Evolutionary conservation across 2,888 invertebrate genomes (phyloP), one percentile per base, ranked within the genome.

Genomic region (Diaperis boleti): DNA sequence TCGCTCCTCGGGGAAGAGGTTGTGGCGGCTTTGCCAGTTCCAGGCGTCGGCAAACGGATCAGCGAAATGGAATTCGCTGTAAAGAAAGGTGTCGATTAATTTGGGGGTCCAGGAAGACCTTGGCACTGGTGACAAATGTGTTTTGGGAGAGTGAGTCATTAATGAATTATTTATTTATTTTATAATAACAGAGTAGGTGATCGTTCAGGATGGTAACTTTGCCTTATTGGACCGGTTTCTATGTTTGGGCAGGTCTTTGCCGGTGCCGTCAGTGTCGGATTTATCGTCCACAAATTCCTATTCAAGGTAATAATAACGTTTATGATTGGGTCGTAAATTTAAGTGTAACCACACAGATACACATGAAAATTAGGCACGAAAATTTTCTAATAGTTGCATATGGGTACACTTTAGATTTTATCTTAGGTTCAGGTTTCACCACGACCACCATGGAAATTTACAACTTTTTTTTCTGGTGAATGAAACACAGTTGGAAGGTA

Each of bases 21-120:
- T 55, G 37, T 47, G 49, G n/a, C 50, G 50, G 31, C 42, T 47
- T 10, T 62, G 63, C 64, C 64, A 64, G 37, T 60, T 64, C 55
- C 54, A 64, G 35, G 50, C 22, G 6, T 54, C 54, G 14, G 42
- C 22, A 18, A 63, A 63, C 6, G 63, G 63, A n/a, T 63, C 63
- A 10, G 29, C 50, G 13, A 63, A 45, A 11, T 63, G 63, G 44
- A 63, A 59, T 33, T 63, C 63, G 22, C 63, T 63, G 39, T 4
- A 60, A 59, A 29, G 41, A 29, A 49, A 20, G 10, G 20, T n/a
- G 13, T 41, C 8, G 2, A 4, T 14, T 10, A 15, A 42, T 18
- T 15, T 31, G 22, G 17, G 26, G 52, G 17, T 20, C 7, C 10
- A n/a, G 11, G 8, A 18, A 39, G 22, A 15, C 52, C 52, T 54